Conservation (phyloP, 2,797 vertebrate species). For the Galagoides demidoff region DNA sequence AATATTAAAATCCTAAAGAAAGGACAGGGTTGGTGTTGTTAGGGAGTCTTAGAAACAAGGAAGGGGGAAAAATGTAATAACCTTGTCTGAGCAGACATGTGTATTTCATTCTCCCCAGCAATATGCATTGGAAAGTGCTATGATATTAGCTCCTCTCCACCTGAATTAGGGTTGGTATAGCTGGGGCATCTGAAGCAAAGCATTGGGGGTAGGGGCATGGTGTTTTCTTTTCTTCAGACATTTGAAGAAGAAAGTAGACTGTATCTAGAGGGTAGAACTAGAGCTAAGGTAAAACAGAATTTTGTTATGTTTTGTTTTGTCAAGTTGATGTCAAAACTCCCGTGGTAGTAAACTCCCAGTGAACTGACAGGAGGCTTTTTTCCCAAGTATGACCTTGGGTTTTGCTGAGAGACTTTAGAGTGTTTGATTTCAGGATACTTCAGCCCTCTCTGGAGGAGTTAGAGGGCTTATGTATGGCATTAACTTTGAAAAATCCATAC, state of each 20-base stretch:
- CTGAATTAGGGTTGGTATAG: neutral
- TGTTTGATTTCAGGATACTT: slow-evolving; percentile 13
- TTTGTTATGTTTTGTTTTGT: too few relatives aligned
- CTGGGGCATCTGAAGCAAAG: neutral
- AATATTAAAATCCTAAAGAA: neutral
- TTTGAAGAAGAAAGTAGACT: neutral
- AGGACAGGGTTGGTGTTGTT: neutral
- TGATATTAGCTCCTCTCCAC: neutral
- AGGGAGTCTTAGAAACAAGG: neutral
- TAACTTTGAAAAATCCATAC: slow-evolving; percentile 26
- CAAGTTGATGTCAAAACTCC: neutral
- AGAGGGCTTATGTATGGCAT: neutral
- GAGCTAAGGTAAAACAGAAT: neutral
- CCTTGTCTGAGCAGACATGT: neutral
- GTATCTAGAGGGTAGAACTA: neutral
- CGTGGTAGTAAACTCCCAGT: neutral
- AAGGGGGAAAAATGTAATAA: neutral
- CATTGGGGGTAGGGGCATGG: neutral
- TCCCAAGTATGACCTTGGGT: neutral
- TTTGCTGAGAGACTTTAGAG: slow-evolving; percentile 9
- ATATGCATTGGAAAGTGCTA: neutral
- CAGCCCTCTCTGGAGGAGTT: neutral
- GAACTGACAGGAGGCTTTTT: neutral
- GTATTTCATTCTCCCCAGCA: neutral
- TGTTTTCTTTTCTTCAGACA: neutral